phyloP scores from a whole-genome alignment of 2,113 vertebrate genomes.

The Proteles cristata region DNA sequence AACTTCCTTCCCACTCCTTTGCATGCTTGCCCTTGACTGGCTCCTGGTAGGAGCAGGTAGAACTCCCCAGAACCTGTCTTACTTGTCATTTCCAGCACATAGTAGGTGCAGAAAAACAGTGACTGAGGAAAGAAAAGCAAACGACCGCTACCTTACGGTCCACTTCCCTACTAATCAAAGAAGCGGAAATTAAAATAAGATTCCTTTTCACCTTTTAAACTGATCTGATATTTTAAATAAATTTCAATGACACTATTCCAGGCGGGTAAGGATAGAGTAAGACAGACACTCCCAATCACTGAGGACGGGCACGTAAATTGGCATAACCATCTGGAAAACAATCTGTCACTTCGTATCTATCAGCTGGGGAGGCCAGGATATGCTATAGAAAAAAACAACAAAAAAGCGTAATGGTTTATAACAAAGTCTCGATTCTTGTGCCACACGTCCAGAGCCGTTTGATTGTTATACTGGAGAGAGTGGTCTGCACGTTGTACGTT shows the following conservation, averaged over 20 bases:
- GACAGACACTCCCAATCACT: not conserved
- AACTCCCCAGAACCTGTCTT: not conserved
- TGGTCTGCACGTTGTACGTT: accelerated
- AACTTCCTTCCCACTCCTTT: accelerated
- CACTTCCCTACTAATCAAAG: not conserved
- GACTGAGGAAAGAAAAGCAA: not conserved
- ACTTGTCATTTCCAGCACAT: not conserved
- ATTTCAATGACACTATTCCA: not conserved
- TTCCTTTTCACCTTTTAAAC: not conserved
- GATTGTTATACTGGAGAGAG: too few species aligned
- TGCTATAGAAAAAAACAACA: not conserved
- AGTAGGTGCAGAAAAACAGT: not conserved
- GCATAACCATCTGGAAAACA: constrained; percentile 49
- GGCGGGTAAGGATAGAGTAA: not conserved
- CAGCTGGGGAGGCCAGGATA: not conserved
- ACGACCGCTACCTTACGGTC: accelerated
- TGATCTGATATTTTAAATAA: not conserved
- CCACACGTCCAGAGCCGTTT: accelerated
- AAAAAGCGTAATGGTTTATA: accelerated
- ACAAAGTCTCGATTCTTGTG: not conserved
- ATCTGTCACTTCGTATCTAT: constrained; percentile 38
- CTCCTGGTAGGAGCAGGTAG: not conserved
- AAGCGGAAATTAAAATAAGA: not conserved
- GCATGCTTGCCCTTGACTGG: accelerated
- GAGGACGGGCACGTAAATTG: not conserved